phyloP scores from a whole-genome alignment of 2,888 invertebrate genomes.

The Lasius platythorax region DNA sequence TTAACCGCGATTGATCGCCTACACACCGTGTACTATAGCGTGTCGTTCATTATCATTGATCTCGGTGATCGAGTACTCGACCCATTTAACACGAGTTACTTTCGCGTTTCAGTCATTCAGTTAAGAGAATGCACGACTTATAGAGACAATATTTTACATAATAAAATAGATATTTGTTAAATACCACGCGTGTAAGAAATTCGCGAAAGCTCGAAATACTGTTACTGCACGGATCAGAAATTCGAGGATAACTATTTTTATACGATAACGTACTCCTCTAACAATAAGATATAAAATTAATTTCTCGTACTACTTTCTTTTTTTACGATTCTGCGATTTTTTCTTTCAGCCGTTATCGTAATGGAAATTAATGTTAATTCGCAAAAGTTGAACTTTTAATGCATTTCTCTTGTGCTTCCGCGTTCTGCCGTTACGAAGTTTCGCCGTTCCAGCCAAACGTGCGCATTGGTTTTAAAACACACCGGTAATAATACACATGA shows the following conservation, averaged over 20 bases:
- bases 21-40: constrained; percentile 68
- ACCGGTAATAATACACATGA: not conserved
- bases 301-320: not conserved
- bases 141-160: not conserved
- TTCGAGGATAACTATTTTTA: not conserved
- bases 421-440: not conserved
- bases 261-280: not conserved
- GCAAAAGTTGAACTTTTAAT: not conserved
- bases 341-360: not conserved
- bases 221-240: not conserved
- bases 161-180: constrained; percentile 8
- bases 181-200: not conserved
- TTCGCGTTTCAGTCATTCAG: constrained; percentile 14
- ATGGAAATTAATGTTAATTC: not conserved
- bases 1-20: constrained; percentile 63
- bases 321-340: not conserved
- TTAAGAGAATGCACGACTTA: not conserved
- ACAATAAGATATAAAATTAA: not conserved
- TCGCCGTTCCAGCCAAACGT: not conserved
- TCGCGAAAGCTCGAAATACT: not conserved
- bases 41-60: constrained; percentile 76
- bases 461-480: constrained; percentile 6
- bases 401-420: not conserved
- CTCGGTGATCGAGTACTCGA: constrained; percentile 59
- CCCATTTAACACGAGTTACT: constrained; percentile 61